Evolutionary conservation across 2,888 invertebrate species (phyloP), one percentile per base, ranked within the genome.

Genomic region (Augochlorella aurata): DNA sequence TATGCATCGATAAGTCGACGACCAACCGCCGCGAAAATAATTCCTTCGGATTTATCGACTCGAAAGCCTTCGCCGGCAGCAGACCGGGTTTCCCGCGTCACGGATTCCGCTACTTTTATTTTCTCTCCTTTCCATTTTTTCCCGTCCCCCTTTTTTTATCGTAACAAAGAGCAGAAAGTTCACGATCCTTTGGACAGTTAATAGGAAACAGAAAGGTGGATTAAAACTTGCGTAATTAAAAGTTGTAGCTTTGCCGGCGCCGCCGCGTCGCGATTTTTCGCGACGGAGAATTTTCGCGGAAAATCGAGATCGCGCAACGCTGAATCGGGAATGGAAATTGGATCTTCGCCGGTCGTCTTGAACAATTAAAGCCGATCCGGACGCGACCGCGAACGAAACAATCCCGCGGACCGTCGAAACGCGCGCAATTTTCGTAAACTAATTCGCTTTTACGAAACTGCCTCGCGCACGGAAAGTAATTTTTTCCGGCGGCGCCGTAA

Each of bases 1-100:
- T 92, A 91, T 92, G 90, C 91, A 91, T 91, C 89, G 85, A 90
- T 89, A 88, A 89, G 86, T 89, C 86, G 86, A 69, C 54, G 78
- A 82, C 66, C 61, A 78, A 83, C 83, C 83, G 78, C 77, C 79
- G 85, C 84, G 88, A 88, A 91, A 91, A 90, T 90, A 90, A 91
- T 90, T 86, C 88, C 82, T 24, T 77, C 81, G 84, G 88, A 91
- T 91, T 90, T 90, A 89, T 90, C 86, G 86, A 86, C 85, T 81
- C 82, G 89, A 82, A 90, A 90, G 89, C 87, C 88, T 79, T 77
- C 79, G 77, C 81, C 68, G 80, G 80, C 74, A 72, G 58, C 52
- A 45, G 38, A 47, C 24, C 21, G 54, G 21, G 12, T 54, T 54
- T 24, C 21, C n/a, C 54, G 21, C 21, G 14, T 24, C 54, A 14